Base-by-base conservation (phyloP, 37 sponge, comb jelly and placozoan genomes). In the Chondrilla cf. caribensis region DNA sequence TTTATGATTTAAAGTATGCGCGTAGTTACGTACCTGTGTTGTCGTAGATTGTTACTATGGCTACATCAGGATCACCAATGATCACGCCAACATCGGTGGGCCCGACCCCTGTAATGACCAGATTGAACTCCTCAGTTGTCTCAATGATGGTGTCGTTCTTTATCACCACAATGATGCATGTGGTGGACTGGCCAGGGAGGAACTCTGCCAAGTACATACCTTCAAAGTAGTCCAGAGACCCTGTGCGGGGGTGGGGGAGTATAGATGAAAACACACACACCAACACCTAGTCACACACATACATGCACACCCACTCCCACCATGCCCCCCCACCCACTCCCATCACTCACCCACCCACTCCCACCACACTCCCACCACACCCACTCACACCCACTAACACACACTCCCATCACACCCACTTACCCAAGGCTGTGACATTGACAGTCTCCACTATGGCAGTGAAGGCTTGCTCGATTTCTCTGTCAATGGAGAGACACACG, bases 121-220 rank as follows among this genome's bases (percentile, higher is more conserved):
- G 76, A 25, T 1, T 22, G 44, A 73, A 73, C 2, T 43, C 76
- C 76, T 73, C 76, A 6, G 2, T 0, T 1, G 24, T 22, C 44
- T 73, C 76, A 22, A 73, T 37, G 24, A 43, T 21, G 0, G 44
- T 18, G 44, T 73, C 76, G 24, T 39, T 43, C 24, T 3, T 38
- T 2, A 38, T 73, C 36, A n/a, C 9, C 2, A 73, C 43, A 40
- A 37, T 40, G 21, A 73, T 2, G 44, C 24, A 4, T 15, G 76
- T n/a, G 18, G 76, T 39, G 25, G 17, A 1, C 8, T 22, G 6
- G 11, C 76, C 44, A 2, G 76, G 76, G 42, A 73, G 0, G 25
- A 73, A 73, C 76, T 73, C 41, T 1, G 43, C 76, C 41, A 73
- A 38, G 76, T 39, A 73, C 24, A 73, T 17, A 28, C 35, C 68